These are phyloP conservation scores for Tenthredo amoena DNA, from an alignment of 2,888 invertebrate genomes.

Conservation along the genomic window DNA sequence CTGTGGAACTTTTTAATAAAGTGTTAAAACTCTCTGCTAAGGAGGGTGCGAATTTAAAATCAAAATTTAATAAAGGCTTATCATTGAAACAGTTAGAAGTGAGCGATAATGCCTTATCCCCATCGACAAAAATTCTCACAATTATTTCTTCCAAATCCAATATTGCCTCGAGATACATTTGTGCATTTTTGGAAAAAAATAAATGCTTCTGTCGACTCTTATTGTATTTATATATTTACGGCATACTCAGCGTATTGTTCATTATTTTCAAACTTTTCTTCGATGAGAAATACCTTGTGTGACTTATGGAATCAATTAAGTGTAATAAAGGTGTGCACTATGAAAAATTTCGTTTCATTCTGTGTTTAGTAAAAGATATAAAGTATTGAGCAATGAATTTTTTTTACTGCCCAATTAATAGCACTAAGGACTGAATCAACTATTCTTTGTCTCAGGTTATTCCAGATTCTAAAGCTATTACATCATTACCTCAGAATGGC, in stretches of 20 bases:
- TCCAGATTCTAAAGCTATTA: slow-evolving; percentile 64
- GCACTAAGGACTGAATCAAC: slow-evolving; percentile 1
- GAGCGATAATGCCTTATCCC: background rate
- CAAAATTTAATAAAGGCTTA: background rate
- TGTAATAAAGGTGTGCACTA: background rate
- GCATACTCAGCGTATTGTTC: background rate
- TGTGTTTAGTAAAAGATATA: background rate
- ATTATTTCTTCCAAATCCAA: background rate
- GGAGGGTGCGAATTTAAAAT: background rate
- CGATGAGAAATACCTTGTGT: background rate
- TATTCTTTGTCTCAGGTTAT: slow-evolving; percentile 62
- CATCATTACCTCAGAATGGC: slow-evolving; percentile 67
- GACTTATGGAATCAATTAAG: background rate
- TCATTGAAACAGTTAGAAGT: background rate
- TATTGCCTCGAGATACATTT: background rate
- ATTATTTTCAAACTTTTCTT: background rate
- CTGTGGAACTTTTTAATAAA: background rate
- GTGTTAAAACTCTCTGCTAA: background rate
- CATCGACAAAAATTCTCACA: background rate
- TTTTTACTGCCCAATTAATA: background rate
- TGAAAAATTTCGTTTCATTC: background rate
- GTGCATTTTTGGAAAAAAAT: background rate
- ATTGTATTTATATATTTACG: slow-evolving; percentile 9
- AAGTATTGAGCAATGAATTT: background rate
- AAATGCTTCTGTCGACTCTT: background rate